Evolutionary conservation across 2,888 invertebrate genomes (phyloP), one percentile per base, ranked within the genome.

Genomic region (Capitulum mitella): DNA sequence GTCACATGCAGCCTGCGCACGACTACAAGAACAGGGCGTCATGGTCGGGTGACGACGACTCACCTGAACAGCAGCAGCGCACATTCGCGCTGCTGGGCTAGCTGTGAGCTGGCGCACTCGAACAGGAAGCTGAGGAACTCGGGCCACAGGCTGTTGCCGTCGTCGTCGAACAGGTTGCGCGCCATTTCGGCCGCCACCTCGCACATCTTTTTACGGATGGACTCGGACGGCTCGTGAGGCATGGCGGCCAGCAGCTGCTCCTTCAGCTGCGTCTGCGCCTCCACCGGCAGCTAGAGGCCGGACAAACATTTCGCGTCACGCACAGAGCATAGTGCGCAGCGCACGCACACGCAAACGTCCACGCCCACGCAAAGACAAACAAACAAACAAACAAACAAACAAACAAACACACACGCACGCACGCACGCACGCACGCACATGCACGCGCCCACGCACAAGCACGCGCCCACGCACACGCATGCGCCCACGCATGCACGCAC

Each of bases 181-280:
- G 97, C 97, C 78, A 97, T 90, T 87, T 99, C 98, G n/a, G 98
- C 94, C 58, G 93, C 93, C 78, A 97, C 93, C 86, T 99, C 98
- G 86, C 97, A 97, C 77, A 97, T 91, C 89, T 98, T 98, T 82
- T 94, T 92, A 79, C 97, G 89, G 78, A 89, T 84, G 81, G 90
- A 90, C 81, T 92, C 91, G 61, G 89, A 90, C 84, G 94, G 92
- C 83, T 94, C 93, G 86, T 92, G 91, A 85, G 94, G 94, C 37
- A 98, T 90, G 61, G 92, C 91, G 80, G 93, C 85, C 79, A 98
- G 88, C 78, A 98, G 90, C 86, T 97, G 94, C 84, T 92, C 92
- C 84, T 97, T 92, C 80, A 98, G 89, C 85, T 93, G 92, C 64
- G 88, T 88, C 86, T 97, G 95, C 83, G 92, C 91, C 84, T 96